Conservation (phyloP, 2,113 vertebrate species). For the Pithys albifrons region DNA sequence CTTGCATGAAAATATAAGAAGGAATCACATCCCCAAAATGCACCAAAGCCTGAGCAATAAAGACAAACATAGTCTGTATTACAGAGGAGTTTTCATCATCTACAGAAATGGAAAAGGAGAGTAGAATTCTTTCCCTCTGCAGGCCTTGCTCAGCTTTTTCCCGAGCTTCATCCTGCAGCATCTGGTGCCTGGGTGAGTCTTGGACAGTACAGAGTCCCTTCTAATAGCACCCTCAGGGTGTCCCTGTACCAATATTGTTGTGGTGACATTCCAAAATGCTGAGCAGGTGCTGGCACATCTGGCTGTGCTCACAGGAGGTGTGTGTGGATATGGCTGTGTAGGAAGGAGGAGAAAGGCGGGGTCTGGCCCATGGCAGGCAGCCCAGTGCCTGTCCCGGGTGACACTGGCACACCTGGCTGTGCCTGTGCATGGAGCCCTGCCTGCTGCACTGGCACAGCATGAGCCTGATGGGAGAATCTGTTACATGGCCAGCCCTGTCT, state of each 20-base stretch:
- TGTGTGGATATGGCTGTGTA: not conserved
- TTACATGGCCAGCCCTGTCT: not conserved
- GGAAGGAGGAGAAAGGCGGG: not conserved
- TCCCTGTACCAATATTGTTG: not conserved
- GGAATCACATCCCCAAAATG: not conserved
- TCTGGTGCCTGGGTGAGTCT: not conserved
- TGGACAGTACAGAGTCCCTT: not conserved
- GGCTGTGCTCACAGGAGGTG: accelerated
- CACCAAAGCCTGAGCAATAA: not conserved
- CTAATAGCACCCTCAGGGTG: not conserved
- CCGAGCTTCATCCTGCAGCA: not conserved
- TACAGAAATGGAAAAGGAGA: not conserved
- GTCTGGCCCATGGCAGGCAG: not conserved
- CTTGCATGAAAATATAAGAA: not conserved
- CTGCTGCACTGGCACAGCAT: not conserved
- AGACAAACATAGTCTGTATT: not conserved
- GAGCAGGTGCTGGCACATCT: too few relatives aligned
- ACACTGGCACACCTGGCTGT: not conserved
- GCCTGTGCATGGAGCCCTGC: not conserved
- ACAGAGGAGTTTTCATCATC: not conserved
- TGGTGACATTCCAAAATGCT: not conserved
- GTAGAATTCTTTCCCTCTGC: not conserved
- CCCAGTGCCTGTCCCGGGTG: not conserved
- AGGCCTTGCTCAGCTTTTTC: not conserved
- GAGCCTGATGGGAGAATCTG: not conserved